Conservation (phyloP, 2,888 invertebrate genomes). For the Diadegma fenestrale region DNA sequence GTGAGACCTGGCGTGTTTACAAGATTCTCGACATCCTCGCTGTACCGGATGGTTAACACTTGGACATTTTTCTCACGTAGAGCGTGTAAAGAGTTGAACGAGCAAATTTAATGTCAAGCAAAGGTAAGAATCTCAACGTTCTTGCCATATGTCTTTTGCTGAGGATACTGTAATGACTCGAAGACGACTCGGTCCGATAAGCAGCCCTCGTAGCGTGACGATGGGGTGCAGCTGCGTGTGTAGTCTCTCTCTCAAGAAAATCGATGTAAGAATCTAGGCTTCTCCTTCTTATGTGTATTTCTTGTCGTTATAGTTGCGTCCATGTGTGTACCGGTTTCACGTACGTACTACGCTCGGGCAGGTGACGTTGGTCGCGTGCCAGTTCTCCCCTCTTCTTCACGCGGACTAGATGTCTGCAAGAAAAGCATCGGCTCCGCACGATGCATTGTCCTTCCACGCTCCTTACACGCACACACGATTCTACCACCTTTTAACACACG, state of each 20-base stretch:
- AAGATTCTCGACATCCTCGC: neutral
- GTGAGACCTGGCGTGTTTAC: neutral
- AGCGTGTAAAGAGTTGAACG: slow-evolving; percentile 56
- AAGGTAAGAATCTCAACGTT: slow-evolving; percentile 80
- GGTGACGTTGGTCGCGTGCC: slow-evolving; percentile 85
- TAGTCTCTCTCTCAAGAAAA: slow-evolving; percentile 74
- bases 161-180: slow-evolving; percentile 73
- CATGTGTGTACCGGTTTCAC: slow-evolving; percentile 69
- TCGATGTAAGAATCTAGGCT: slow-evolving; percentile 71
- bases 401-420: slow-evolving; percentile 73
- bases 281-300: slow-evolving; percentile 28
- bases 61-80: slow-evolving; percentile 43
- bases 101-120: slow-evolving; percentile 59
- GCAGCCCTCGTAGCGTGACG: slow-evolving; percentile 76
- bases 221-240: slow-evolving; percentile 77
- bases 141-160: slow-evolving; percentile 77
- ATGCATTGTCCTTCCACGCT: slow-evolving; percentile 75
- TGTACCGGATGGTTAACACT: slow-evolving; percentile 16
- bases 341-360: slow-evolving; percentile 77
- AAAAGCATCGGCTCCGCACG: slow-evolving; percentile 83
- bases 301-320: neutral
- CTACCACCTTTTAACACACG: slow-evolving; percentile 79
- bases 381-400: slow-evolving; percentile 75
- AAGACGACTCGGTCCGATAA: slow-evolving; percentile 79
- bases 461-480: slow-evolving; percentile 76